phyloP scores from a whole-genome alignment of 2,888 invertebrate genomes.

The Drosophila kambysellisi region DNA sequence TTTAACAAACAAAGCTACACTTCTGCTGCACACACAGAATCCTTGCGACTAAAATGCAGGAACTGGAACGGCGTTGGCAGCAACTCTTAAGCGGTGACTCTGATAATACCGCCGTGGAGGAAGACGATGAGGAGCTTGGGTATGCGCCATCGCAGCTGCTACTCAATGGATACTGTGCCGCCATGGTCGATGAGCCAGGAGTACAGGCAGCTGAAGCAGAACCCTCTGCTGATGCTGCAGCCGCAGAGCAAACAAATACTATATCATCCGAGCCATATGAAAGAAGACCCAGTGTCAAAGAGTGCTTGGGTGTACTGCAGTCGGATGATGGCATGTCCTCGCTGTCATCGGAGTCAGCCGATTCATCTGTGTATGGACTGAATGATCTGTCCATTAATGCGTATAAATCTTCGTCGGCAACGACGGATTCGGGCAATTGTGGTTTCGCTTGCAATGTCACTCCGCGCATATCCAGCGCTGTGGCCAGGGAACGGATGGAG shows the following conservation, averaged over 20 bases:
- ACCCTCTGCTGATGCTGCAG: conserved; percentile 63
- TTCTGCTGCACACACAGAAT: conserved; percentile 86
- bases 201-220: conserved; percentile 18
- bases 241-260: conserved; percentile 77
- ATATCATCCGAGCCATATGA: conserved; percentile 79
- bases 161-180: conserved; percentile 87
- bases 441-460: conserved; percentile 49
- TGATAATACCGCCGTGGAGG: conserved; percentile 59
- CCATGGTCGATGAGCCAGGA: conserved; percentile 85
- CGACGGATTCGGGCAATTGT: conserved; percentile 78
- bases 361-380: conserved; percentile 84
- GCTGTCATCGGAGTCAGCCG: conserved; percentile 83
- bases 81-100: conserved; percentile 86
- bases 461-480: conserved; percentile 75
- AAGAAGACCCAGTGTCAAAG: conserved; percentile 69
- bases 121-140: conserved; percentile 61
- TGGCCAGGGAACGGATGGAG: conserved; percentile 85
- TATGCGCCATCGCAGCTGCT: conserved; percentile 87
- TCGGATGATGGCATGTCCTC: conserved; percentile 83
- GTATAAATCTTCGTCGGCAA: conserved; percentile 77
- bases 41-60: conserved; percentile 92
- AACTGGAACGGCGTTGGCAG: conserved; percentile 91
- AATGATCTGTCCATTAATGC: conserved; percentile 71
- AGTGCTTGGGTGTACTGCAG: conserved; percentile 42
- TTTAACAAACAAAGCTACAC: neutral